Percentiles rank a stretch among this genome's conserved stretches.
These are phyloP conservation scores for Limonius californicus DNA, from an alignment of 1,140 invertebrate species.

Conservation along the genomic window DNA sequence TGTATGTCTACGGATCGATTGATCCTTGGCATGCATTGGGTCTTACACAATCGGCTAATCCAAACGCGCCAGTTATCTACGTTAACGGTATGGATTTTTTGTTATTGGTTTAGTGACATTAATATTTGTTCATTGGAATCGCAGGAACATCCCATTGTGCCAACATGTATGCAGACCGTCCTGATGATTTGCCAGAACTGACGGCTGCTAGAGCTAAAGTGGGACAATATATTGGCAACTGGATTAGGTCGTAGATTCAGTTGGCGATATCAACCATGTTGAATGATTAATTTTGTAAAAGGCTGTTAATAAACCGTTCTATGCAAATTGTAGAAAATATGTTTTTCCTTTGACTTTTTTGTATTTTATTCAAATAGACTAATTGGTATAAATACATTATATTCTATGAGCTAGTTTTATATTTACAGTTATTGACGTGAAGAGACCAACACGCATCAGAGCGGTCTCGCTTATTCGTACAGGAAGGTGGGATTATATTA, in stretches of 20 bases:
- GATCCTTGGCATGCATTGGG: constrained; percentile 92
- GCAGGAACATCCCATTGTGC: constrained; percentile 77
- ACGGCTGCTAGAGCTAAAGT: constrained; percentile 60
- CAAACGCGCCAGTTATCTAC: constrained; percentile 63
- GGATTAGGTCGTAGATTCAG: constrained; percentile 34
- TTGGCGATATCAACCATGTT: no score
- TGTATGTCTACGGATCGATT: constrained; percentile 86
- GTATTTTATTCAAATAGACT: no score
- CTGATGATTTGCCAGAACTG: constrained; percentile 59
- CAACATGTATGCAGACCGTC: constrained; percentile 68
- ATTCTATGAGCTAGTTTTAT: no score
- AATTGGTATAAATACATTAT: no score
- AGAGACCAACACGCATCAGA: no score
- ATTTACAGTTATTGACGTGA: no score
- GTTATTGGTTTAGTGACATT: neutral
- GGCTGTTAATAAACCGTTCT: no score
- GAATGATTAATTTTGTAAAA: no score
- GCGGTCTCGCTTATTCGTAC: no score
- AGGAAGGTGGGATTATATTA: no score
- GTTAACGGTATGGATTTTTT: constrained; percentile 59
- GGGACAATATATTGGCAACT: constrained; percentile 51
- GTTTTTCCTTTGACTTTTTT: no score
- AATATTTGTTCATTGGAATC: constrained; percentile 28
- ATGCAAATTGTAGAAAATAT: no score
- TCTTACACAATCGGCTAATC: constrained; percentile 55